These are phyloP conservation scores for Oxyura jamaicensis DNA, from an alignment of 2,113 vertebrate genomes.

Conservation along the genomic window DNA sequence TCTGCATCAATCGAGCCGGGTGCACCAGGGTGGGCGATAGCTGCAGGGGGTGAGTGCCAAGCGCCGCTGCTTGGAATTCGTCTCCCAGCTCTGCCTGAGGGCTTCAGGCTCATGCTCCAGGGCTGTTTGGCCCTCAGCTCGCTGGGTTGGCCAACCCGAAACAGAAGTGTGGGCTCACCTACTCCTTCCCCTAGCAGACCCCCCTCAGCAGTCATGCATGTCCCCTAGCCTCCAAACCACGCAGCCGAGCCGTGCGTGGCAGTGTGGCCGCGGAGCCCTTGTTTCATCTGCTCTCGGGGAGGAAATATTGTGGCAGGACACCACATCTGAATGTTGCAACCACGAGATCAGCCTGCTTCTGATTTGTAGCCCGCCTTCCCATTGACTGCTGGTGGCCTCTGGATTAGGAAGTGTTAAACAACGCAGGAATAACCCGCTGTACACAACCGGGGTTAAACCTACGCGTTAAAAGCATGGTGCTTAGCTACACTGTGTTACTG, in stretches of 20 bases:
- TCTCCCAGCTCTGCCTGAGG: background rate
- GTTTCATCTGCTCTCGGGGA: background rate
- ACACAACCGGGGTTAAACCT: background rate
- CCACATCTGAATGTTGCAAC: background rate
- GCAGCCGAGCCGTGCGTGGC: rapidly evolving
- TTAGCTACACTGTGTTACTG: background rate
- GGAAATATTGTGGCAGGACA: background rate
- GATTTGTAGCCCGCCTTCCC: background rate
- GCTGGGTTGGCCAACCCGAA: background rate
- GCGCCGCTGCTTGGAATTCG: background rate
- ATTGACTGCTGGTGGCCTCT: background rate
- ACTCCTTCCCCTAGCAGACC: background rate
- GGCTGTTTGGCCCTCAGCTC: background rate
- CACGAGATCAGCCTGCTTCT: background rate
- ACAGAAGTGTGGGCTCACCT: background rate
- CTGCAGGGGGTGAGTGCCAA: background rate
- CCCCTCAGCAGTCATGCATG: rapidly evolving
- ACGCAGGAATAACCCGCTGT: background rate
- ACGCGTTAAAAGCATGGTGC: background rate
- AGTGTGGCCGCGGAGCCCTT: background rate
- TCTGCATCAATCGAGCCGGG: background rate
- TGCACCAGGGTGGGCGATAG: background rate
- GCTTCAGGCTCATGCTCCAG: background rate
- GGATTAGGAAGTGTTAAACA: background rate
- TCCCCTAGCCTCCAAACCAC: background rate